A percentile compares a stretch with the other conserved stretches of the same genome.
Evolutionary conservation across 2,888 invertebrate genomes (phyloP).

Genomic region (Lydus trimaculatus): DNA sequence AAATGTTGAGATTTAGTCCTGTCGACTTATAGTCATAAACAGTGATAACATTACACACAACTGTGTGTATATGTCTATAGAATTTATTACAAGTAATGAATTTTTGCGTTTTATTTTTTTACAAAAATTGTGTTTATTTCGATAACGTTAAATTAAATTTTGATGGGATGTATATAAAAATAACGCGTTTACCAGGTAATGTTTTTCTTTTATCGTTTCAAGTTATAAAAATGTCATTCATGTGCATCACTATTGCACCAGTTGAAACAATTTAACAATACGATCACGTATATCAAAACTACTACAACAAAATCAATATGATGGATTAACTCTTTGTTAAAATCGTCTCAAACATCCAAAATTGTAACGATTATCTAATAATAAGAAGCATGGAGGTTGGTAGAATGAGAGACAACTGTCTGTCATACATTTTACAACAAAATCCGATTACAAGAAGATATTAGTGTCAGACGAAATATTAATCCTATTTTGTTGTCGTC

Average conservation of each 20-base stretch:
- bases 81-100: not conserved
- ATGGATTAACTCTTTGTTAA: not conserved
- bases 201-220: not conserved
- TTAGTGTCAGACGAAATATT: not conserved
- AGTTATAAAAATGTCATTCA: conserved; percentile 7
- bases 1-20: conserved; percentile 4
- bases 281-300: not conserved
- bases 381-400: too few relatives aligned
- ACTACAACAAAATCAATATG: not conserved
- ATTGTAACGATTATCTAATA: not conserved
- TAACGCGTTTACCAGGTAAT: not conserved
- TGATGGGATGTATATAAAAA: not conserved
- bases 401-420: not conserved
- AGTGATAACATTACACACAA: not conserved
- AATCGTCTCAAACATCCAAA: not conserved
- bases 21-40: not conserved
- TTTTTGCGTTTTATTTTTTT: not conserved
- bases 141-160: conserved; percentile 4
- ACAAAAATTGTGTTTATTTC: not conserved
- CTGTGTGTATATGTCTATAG: not conserved
- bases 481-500: not conserved
- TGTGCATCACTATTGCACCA: conserved; percentile 16
- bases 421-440: not conserved
- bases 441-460: not conserved
- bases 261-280: not conserved